These are phyloP conservation scores for Seladonia tumulorum DNA, from an alignment of 2,888 invertebrate genomes.

Conservation along the genomic window DNA sequence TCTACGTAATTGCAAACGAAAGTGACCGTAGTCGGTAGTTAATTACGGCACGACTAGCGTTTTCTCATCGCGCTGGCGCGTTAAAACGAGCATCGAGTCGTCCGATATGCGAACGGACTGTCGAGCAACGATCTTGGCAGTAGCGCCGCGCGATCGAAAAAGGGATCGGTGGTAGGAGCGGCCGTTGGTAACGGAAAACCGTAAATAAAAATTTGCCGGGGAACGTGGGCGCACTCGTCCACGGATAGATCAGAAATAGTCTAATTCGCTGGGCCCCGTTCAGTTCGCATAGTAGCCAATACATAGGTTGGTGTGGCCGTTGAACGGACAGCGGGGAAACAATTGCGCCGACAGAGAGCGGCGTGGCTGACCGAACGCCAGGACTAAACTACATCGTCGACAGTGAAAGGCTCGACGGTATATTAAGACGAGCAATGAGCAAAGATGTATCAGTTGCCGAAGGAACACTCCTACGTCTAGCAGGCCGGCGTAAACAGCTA, in stretches of 20 bases:
- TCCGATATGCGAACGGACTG: neutral
- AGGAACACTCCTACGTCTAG: constrained; percentile 70
- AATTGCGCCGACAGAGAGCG: constrained; percentile 61
- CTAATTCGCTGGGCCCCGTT: constrained; percentile 35
- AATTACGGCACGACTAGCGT: neutral
- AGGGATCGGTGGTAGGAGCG: constrained; percentile 7
- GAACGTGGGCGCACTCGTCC: constrained; percentile 42
- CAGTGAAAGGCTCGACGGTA: constrained; percentile 82
- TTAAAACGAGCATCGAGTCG: constrained; percentile 2
- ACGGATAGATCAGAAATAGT: constrained; percentile 50
- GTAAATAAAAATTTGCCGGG: constrained; percentile 40
- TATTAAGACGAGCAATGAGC: constrained; percentile 82
- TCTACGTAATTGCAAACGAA: constrained; percentile 19
- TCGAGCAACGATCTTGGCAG: neutral
- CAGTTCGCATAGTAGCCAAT: constrained; percentile 58
- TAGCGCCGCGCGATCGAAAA: neutral
- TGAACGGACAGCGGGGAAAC: constrained; percentile 64
- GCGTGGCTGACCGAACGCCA: constrained; percentile 64
- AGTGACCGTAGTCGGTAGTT: constrained; percentile 16
- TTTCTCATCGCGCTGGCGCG: neutral
- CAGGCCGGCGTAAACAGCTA: constrained; percentile 59
- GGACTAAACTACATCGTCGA: constrained; percentile 75
- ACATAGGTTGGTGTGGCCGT: constrained; percentile 54
- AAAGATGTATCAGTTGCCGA: constrained; percentile 82
- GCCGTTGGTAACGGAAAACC: neutral